Evolutionary conservation across 2,113 vertebrate genomes (phyloP).

Genomic region (Calonectris borealis): DNA sequence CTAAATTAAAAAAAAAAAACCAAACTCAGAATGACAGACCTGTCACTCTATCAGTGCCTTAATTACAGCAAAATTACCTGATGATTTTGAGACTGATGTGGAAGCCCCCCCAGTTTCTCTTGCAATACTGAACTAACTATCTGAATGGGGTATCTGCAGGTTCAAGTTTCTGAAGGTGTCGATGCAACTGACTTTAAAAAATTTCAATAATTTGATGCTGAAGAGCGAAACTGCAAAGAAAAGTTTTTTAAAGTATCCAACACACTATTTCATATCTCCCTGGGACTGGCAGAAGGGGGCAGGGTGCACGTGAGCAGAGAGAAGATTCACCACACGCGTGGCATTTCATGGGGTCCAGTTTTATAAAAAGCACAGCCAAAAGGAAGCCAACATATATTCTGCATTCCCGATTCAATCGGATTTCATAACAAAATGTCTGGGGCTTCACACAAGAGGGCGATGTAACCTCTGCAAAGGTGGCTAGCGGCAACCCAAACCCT

Average conservation of each 20-base stretch:
- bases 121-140: background rate
- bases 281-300: background rate
- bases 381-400: background rate
- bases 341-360: background rate
- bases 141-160: background rate
- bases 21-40: background rate
- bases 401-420: background rate
- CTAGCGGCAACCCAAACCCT: background rate
- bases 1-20: background rate
- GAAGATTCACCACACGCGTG: fast-evolving
- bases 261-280: background rate
- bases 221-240: background rate
- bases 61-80: background rate
- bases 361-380: background rate
- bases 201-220: background rate
- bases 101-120: background rate
- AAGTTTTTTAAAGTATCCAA: background rate
- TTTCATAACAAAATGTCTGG: background rate
- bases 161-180: background rate
- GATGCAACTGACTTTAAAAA: background rate
- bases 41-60: background rate
- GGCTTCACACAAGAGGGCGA: constrained; percentile 72
- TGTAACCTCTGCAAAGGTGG: constrained; percentile 14
- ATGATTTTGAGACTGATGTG: background rate
- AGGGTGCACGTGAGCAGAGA: background rate